Percentiles rank a stretch among this genome's conserved stretches.
Evolutionary conservation across 2,113 vertebrate species (phyloP).

Genomic region (Python bivittatus): DNA sequence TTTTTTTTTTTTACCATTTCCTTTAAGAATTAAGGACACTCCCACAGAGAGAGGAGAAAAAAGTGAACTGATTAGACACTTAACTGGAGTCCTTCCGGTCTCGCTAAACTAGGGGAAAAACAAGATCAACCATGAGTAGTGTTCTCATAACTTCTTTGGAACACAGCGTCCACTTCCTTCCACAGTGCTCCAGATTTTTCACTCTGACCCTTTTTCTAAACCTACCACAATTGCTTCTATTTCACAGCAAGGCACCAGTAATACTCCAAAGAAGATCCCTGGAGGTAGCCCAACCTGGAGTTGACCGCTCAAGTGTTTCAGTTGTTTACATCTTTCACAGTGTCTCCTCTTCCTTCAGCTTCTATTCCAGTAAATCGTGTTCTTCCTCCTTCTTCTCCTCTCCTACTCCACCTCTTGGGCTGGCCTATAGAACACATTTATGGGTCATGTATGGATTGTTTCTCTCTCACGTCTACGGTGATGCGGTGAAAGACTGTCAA

Average conservation of each 20-base stretch:
- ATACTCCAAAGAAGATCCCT: background rate
- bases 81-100: background rate
- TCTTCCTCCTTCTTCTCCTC: background rate
- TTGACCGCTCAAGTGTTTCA: slow-evolving; percentile 13
- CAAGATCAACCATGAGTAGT: fast-evolving
- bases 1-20: too few relatives aligned
- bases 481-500: background rate
- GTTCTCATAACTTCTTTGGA: background rate
- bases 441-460: background rate
- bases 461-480: background rate
- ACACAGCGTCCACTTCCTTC: fast-evolving
- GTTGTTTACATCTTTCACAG: background rate
- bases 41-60: background rate
- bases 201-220: background rate
- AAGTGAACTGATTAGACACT: background rate
- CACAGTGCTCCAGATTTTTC: background rate
- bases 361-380: too few relatives aligned
- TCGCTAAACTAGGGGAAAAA: background rate
- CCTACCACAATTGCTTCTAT: background rate
- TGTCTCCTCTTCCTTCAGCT: background rate
- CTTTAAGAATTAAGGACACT: background rate
- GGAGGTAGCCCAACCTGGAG: background rate
- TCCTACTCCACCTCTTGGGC: background rate
- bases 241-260: background rate
- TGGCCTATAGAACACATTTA: background rate